Base-by-base conservation (phyloP, 2,888 invertebrate genomes). In the Pollenia labialis region DNA sequence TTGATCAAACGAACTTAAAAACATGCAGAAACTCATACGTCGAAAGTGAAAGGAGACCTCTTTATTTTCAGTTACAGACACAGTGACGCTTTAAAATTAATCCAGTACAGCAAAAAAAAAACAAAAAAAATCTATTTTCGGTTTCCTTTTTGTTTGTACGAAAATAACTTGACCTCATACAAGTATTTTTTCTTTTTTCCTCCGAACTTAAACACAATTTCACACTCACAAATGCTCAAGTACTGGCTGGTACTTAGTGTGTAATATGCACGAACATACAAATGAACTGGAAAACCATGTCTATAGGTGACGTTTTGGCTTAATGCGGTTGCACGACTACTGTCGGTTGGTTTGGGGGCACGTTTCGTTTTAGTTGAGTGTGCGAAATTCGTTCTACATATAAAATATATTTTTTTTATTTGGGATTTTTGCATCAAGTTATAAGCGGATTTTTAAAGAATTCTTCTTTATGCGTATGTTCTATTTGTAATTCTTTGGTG, bases 151-250 rank as follows among this genome's bases (percentile, higher is more conserved):
- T 54, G 23, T 46, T 64, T 71, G 54, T 50, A 40, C 46, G 14
- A 68, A 75, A 75, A 75, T 75, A 82, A 82, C 75, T 75, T 82
- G 81, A 82, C 75, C 81, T 60, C 68, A 50, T 68, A 58, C 40
- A 10, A 8, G 1, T 48, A 10, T 8, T 60, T 62, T 80, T 40
- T 32, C 10, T 16, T 10, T 23, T 64, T 64, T 46, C 2, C 32
- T 6, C 32, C 32, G 32, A 32, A 32, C 32, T 32, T 32, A 32
- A 32, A 6, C 32, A 32, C 32, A 32, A 32, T 32, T 32, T 32
- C 32, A 32, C 32, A 48, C 64, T 52, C 18, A 46, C 54, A 4
- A 46, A n/a, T 18, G 14, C 14, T 40, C 1, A 16, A 16, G 50
- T 14, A 48, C 23, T 66, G 32, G 32, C 14, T 7, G 10, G 18